phyloP scores from a whole-genome alignment of 2,888 invertebrate species.

The Xanthostigma xanthostigma region DNA sequence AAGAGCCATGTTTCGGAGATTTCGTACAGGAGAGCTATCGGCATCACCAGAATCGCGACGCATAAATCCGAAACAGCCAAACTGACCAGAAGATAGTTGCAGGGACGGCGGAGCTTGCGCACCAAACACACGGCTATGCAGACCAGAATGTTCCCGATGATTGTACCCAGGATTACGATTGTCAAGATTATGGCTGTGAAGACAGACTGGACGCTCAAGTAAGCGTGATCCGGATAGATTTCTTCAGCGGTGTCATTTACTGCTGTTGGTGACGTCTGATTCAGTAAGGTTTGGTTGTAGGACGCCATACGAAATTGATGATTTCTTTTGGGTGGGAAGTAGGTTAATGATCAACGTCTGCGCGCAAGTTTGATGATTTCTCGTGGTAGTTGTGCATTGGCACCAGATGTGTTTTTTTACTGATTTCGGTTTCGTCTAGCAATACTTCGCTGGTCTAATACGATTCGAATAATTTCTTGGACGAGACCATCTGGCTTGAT shows the following conservation, averaged over 20 bases:
- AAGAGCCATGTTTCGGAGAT: slow-evolving; percentile 88
- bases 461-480: too few relatives aligned
- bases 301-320: slow-evolving; percentile 26
- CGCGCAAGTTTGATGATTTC: too few relatives aligned
- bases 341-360: too few relatives aligned
- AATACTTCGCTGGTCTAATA: too few relatives aligned
- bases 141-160: slow-evolving; percentile 82
- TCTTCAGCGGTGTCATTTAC: slow-evolving; percentile 7
- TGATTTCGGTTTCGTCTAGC: too few relatives aligned
- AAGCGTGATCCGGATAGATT: slow-evolving; percentile 8
- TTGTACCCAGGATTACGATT: slow-evolving; percentile 62
- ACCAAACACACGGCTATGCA: slow-evolving; percentile 93
- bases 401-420: too few relatives aligned
- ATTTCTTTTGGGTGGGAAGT: too few relatives aligned
- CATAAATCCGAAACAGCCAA: slow-evolving; percentile 93
- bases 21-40: slow-evolving; percentile 89
- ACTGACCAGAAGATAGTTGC: slow-evolving; percentile 85
- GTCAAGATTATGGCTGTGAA: slow-evolving; percentile 57
- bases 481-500: too few relatives aligned
- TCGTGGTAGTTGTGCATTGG: too few relatives aligned
- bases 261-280: slow-evolving; percentile 11
- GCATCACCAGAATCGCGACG: slow-evolving; percentile 93
- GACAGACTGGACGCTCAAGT: slow-evolving; percentile 36
- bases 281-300: slow-evolving; percentile 17
- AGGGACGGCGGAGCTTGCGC: slow-evolving; percentile 74